Evolutionary conservation across 2,797 vertebrate species (phyloP).

Genomic region (Oreortyx pictus): DNA sequence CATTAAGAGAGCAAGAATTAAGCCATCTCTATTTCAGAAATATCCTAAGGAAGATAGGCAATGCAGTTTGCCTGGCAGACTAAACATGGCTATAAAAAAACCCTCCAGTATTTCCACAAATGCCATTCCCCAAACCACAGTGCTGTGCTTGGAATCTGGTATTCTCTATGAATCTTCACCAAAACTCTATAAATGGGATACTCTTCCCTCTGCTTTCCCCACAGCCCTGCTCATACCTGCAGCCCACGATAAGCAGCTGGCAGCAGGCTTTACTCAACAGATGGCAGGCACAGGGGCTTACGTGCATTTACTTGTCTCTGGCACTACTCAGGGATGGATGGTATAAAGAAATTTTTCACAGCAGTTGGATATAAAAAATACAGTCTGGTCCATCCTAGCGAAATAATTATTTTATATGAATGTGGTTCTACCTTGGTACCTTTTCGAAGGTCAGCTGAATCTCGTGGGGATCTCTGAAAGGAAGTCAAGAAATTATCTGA

Average conservation of each 20-base stretch:
- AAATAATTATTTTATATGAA: background rate
- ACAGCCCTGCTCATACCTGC: background rate
- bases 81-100: background rate
- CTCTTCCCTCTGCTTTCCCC: background rate
- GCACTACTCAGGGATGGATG: background rate
- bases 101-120: background rate
- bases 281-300: constrained; percentile 27
- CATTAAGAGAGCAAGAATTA: background rate
- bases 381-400: background rate
- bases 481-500: background rate
- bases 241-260: constrained; percentile 2
- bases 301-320: background rate
- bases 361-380: background rate
- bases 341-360: background rate
- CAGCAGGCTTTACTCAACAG: background rate
- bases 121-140: rapidly evolving
- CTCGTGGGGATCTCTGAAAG: background rate
- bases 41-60: background rate
- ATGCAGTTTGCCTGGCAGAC: background rate
- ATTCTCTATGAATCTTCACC: background rate
- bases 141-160: background rate
- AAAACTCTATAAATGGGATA: background rate
- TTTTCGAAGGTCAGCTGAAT: background rate
- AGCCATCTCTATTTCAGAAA: background rate
- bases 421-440: rapidly evolving